Evolutionary conservation across 2,888 invertebrate species (phyloP).

Genomic region (Nomada ferruginata): DNA sequence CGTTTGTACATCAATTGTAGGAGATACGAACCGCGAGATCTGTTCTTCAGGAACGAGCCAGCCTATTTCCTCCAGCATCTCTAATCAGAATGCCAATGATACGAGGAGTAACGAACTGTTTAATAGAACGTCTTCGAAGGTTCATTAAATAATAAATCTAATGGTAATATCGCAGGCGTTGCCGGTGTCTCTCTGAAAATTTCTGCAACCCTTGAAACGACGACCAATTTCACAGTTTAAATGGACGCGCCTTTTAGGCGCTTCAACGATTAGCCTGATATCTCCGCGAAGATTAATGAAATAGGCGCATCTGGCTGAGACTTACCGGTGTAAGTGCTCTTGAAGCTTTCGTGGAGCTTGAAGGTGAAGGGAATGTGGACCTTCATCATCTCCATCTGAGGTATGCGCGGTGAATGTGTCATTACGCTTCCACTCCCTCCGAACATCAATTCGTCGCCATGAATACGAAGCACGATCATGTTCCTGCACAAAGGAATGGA

Average conservation of each 20-base stretch:
- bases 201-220: too few species aligned
- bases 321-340: slow-evolving; percentile 89
- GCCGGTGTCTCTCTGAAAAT: too few species aligned
- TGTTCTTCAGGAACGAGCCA: background rate
- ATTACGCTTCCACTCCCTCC: slow-evolving; percentile 85
- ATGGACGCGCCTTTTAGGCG: too few species aligned
- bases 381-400: slow-evolving; percentile 92
- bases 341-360: slow-evolving; percentile 89
- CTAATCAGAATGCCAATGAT: slow-evolving; percentile 6
- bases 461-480: slow-evolving; percentile 91
- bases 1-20: slow-evolving; percentile 17
- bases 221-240: too few species aligned
- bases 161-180: too few species aligned
- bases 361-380: slow-evolving; percentile 94
- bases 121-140: background rate
- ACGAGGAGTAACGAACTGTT: slow-evolving; percentile 1
- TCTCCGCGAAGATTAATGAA: background rate
- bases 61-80: background rate
- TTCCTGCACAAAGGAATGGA: slow-evolving; percentile 85
- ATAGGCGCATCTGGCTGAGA: slow-evolving; percentile 41
- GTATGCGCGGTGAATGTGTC: slow-evolving; percentile 87
- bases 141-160: background rate
- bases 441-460: slow-evolving; percentile 88
- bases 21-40: slow-evolving; percentile 23
- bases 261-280: too few species aligned